A percentile compares a stretch with the other conserved stretches of the same genome.
Conservation (phyloP, 2,888 invertebrate species). For the Caenorhabditis sulstoni region DNA sequence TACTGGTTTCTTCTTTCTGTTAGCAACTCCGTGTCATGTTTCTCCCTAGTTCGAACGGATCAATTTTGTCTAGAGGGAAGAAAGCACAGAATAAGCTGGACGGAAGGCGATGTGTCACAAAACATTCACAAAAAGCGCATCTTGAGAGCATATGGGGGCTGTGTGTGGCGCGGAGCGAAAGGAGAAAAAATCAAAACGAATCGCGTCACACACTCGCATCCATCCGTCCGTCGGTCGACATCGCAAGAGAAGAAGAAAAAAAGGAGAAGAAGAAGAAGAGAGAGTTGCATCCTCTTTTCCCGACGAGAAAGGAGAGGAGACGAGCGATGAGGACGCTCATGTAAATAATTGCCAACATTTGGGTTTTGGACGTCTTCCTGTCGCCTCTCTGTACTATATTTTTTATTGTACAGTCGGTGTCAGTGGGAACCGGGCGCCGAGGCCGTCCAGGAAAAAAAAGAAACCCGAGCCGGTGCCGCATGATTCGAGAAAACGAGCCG, state of each 20-base stretch:
- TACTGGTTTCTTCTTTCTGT: not conserved
- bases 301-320: not conserved
- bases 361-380: not conserved
- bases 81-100: not conserved
- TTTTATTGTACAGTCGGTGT: slow-evolving; percentile 10
- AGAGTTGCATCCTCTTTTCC: not conserved
- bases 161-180: slow-evolving; percentile 4
- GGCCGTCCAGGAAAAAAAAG: not conserved
- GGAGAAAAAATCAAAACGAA: slow-evolving; percentile 28
- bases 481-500: not conserved
- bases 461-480: not conserved
- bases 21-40: slow-evolving; percentile 3
- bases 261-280: slow-evolving; percentile 12
- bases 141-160: slow-evolving; percentile 50
- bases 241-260: slow-evolving; percentile 5
- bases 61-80: not conserved
- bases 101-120: slow-evolving; percentile 18
- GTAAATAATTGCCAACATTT: slow-evolving; percentile 36
- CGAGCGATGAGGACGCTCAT: slow-evolving; percentile 2
- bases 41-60: not conserved
- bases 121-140: slow-evolving; percentile 44
- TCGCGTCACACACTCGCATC: slow-evolving; percentile 18
- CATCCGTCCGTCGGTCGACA: slow-evolving; percentile 9
- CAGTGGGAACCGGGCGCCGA: not conserved
- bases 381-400: no score